Conservation (phyloP, 1,140 invertebrate genomes). For the Nasonia longicornis region DNA sequence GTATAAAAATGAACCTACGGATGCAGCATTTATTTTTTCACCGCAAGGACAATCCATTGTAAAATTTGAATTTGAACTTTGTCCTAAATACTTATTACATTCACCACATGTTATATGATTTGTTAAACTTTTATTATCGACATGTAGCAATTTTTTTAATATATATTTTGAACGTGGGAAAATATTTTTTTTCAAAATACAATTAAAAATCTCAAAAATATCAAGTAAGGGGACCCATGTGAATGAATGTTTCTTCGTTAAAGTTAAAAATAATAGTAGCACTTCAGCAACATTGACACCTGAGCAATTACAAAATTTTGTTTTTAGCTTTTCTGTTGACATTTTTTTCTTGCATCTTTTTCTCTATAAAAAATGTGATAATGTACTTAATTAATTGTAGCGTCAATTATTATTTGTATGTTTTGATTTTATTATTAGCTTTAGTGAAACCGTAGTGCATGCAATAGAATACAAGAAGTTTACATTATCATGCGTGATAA, state of each 20-base stretch:
- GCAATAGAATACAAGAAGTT: too few species aligned
- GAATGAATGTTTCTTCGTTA: background rate
- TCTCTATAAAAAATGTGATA: background rate
- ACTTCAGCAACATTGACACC: background rate
- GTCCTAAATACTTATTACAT: slow-evolving; percentile 4
- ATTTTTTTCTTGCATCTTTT: background rate
- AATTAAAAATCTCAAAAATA: background rate
- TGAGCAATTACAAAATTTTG: background rate
- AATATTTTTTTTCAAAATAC: background rate
- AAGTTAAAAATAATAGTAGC: background rate
- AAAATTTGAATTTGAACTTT: background rate
- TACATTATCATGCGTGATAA: too few species aligned
- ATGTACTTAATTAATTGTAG: too few species aligned
- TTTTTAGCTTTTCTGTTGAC: background rate
- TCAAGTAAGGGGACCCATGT: background rate
- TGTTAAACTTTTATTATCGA: background rate
- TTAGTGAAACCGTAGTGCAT: too few species aligned
- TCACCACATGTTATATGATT: background rate
- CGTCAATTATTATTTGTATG: too few species aligned
- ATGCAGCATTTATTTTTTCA: background rate
- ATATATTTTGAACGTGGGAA: background rate
- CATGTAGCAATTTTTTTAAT: background rate
- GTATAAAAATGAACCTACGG: background rate
- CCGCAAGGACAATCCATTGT: background rate
- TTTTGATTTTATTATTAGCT: too few species aligned